Evolutionary conservation across 2,113 vertebrate genomes (phyloP), one percentile per base, ranked within the genome.

Genomic region (Myocastor coypus): DNA sequence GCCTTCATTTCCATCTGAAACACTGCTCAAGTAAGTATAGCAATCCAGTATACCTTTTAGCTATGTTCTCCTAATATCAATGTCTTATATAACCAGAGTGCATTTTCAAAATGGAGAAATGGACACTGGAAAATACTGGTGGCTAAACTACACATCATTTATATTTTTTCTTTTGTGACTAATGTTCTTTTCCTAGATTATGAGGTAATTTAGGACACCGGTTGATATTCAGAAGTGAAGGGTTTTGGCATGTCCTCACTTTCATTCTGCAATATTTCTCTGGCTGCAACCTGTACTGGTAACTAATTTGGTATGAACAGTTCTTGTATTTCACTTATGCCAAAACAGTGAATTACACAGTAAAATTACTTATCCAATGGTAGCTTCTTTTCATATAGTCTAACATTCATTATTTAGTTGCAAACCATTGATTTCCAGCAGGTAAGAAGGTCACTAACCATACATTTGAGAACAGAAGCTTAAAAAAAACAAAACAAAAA

Each of bases 51-150:
- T 6, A 37, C 3, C 6, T 3, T 78, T 86, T 40, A 75, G 8
- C 7, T 37, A 14, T 5, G 8, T 69, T 92, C 17, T 26, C 9
- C n/a, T 55, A 30, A 75, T 84, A 11, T 83, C 61, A 88, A 20
- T 64, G 55, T 64, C 50, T 86, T 89, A 40, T 46, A 75, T 46
- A 32, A 86, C 24, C 12, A 73, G 34, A 63, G 11, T 24, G 1
- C 26, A 80, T 89, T 94, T 78, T 87, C 32, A 78, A 96, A 95
- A 73, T 52, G 26, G 88, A 91, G 46, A 90, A 94, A 69, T 66
- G 40, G 34, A 32, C 12, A 59, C 22, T 94, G 16, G 78, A 40
- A 14, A 87, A 57, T 40, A 84, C 22, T 66, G 34, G 34, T 75
- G 75, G 73, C 26, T n/a, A 66, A 90, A 87, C 34, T 87, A 40